Conservation (phyloP, 2,797 vertebrate genomes). For the Antrozous pallidus region DNA sequence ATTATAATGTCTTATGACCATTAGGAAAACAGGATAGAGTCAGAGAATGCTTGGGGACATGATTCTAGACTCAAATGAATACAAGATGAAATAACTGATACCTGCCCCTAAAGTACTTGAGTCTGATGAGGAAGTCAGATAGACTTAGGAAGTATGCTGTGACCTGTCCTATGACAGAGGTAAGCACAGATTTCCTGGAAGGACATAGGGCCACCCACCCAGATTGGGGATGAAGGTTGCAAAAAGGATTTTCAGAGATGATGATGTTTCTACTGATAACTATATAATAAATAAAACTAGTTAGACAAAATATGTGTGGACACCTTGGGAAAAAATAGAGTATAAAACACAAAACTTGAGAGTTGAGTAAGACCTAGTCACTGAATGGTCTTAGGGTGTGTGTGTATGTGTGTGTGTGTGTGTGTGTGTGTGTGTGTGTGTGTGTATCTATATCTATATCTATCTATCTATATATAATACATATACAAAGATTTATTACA, state of each 20-base stretch:
- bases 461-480: no score
- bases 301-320: not conserved
- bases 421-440: no score
- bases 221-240: not conserved
- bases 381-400: not conserved
- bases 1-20: not conserved
- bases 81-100: not conserved
- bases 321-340: not conserved
- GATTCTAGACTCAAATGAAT: not conserved
- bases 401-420: no score
- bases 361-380: not conserved
- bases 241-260: not conserved
- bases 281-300: not conserved
- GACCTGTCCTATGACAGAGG: not conserved
- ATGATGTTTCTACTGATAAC: not conserved
- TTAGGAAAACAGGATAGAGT: not conserved
- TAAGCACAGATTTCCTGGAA: not conserved
- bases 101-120: not conserved
- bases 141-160: not conserved
- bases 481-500: not conserved
- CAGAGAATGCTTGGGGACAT: not conserved
- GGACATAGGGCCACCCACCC: no score
- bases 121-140: not conserved
- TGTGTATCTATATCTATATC: not conserved
- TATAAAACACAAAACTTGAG: not conserved